Evolutionary conservation across 2,797 vertebrate genomes (phyloP), one percentile per base, ranked within the genome.

Genomic region (Chelmon rostratus): DNA sequence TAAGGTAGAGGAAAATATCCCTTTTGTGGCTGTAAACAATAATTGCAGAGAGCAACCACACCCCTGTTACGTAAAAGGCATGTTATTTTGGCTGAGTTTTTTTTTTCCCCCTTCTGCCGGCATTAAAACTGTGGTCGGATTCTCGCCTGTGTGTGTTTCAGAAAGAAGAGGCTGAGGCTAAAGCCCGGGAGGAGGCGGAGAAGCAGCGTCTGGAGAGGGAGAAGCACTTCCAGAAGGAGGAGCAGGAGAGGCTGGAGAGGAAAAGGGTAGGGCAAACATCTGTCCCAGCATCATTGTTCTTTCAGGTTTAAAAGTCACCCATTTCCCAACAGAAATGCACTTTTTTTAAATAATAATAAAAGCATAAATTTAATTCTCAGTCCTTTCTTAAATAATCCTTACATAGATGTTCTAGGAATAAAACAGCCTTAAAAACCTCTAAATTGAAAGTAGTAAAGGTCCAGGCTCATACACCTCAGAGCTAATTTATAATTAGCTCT

Each of bases 171-270:
- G 96, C 97, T 0, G 98, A 99, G 90, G 96, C 94, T 0, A 96
- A 94, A 81, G 97, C 96, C 0, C 94, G 96, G 0, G 97, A 98
- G 89, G 98, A 99, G 89, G 97, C 96, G 0, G 98, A 99, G 89
- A 95, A 93, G 86, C 98, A 99, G 92, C 97, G 97, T 3, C 91
- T 97, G 88, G 98, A 99, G 91, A 93, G 98, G 86, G 98, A 99
- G 88, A 98, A 97, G 84, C 98, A 99, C 92, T 99, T 99, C 95
- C 98, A 97, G 95, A 96, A 96, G 59, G 98, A 99, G 94, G 98
- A 99, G 92, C 97, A 97, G 92, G 98, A 99, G 89, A 96, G 98
- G 65, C 96, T 97, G 89, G 98, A 98, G 91, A 96, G 98, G 83
- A 98, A 97, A 94, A 97, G 95, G 96, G 97, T 97, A 91, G 84